Conservation (phyloP, 1,140 invertebrate genomes). For the Leucophenga varia region DNA sequence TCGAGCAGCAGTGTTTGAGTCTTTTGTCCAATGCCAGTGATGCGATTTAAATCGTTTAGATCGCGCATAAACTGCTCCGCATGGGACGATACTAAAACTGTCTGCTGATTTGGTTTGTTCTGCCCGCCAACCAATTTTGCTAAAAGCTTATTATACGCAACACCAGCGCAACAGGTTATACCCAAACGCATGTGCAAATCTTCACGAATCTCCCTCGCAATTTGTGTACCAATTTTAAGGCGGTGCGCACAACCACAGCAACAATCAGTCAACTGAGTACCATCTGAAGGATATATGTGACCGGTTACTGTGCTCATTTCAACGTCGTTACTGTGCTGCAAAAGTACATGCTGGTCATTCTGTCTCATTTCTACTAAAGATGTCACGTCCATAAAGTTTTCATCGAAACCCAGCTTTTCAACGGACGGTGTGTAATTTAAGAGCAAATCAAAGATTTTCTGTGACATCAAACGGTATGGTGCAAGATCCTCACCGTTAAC, state of each 20-base stretch:
- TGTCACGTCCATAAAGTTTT: constrained; percentile 77
- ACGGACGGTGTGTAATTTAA: constrained; percentile 69
- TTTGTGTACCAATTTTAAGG: constrained; percentile 66
- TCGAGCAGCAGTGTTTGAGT: constrained; percentile 64
- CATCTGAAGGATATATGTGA: constrained; percentile 61
- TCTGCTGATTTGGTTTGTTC: constrained; percentile 81
- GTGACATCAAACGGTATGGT: constrained; percentile 70
- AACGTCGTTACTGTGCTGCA: constrained; percentile 5
- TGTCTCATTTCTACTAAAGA: constrained; percentile 62
- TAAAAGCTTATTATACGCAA: constrained; percentile 80
- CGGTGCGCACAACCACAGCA: constrained; percentile 70
- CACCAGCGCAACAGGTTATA: constrained; percentile 78
- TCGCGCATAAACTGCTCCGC: constrained; percentile 65
- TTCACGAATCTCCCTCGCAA: constrained; percentile 71
- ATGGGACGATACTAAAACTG: constrained; percentile 70
- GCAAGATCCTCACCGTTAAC: constrained; percentile 76
- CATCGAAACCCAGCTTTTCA: constrained; percentile 78
- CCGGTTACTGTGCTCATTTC: constrained; percentile 57
- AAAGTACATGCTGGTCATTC: constrained; percentile 15
- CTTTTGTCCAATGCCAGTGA: constrained; percentile 74
- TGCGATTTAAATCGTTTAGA: constrained; percentile 62
- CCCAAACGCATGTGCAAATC: constrained; percentile 67
- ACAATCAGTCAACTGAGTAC: constrained; percentile 60
- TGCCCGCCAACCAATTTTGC: constrained; percentile 74
- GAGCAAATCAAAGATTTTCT: constrained; percentile 67